Conservation (phyloP, 2,797 vertebrate genomes). For the Cheirogaleus major region DNA sequence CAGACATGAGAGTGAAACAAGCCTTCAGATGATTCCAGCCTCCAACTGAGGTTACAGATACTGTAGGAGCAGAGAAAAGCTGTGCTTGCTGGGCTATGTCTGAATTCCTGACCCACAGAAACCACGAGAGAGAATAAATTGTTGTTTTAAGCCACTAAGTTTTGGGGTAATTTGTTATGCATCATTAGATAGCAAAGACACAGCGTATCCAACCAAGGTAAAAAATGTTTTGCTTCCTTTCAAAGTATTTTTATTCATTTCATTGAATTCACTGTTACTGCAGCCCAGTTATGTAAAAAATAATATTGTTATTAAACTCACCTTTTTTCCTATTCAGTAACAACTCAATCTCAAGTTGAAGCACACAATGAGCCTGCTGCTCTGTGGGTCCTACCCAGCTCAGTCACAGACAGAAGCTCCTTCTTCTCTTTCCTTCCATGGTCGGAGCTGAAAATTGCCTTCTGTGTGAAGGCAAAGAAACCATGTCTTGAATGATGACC, state of each 20-base stretch:
- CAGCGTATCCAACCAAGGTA: not conserved
- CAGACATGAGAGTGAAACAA: not conserved
- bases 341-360: not conserved
- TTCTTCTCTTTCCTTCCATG: not conserved
- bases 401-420: not conserved
- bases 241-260: constrained; percentile 40
- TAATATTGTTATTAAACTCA: constrained; percentile 27
- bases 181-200: not conserved
- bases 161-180: not conserved
- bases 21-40: not conserved
- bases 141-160: not conserved
- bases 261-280: not conserved
- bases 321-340: not conserved
- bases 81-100: not conserved
- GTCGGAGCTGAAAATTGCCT: not conserved
- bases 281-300: not conserved
- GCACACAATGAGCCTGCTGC: not conserved
- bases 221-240: not conserved
- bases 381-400: not conserved
- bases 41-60: not conserved
- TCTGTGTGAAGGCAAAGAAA: not conserved
- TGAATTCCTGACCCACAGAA: constrained; percentile 14
- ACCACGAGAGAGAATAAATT: not conserved
- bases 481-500: not conserved
- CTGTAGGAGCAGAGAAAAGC: not conserved